Percentiles rank a stretch among this genome's conserved stretches.
Conservation (phyloP, 2,888 invertebrate genomes). For the Dioctria rufipes region DNA sequence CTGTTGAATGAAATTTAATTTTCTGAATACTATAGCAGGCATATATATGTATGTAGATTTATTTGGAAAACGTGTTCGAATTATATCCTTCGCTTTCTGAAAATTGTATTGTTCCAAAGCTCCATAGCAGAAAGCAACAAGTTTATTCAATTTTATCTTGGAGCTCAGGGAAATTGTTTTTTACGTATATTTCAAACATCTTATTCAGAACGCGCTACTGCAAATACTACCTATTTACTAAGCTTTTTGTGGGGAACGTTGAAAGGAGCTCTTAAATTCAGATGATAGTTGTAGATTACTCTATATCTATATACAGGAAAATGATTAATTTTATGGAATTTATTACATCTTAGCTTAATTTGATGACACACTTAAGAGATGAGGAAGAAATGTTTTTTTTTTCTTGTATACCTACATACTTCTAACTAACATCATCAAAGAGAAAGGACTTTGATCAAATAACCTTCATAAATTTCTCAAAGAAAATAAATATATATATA, state of each 20-base stretch:
- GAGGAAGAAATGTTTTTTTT: background rate
- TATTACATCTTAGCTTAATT: background rate
- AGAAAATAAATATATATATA: no score
- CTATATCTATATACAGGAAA: background rate
- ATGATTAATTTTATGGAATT: background rate
- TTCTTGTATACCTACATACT: no score
- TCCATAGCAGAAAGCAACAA: constrained; percentile 10
- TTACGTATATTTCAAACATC: background rate
- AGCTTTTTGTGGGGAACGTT: background rate
- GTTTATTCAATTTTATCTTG: constrained; percentile 33
- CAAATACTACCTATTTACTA: background rate
- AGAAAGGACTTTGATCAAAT: no score
- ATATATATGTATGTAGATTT: background rate
- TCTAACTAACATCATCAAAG: no score
- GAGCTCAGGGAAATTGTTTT: constrained; percentile 16
- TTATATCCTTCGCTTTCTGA: no score
- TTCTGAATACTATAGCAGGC: background rate
- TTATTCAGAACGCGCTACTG: background rate
- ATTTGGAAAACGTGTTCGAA: no score
- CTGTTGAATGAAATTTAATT: background rate
- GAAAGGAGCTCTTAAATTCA: background rate
- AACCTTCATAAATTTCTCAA: no score
- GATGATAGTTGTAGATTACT: background rate
- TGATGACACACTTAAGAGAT: background rate
- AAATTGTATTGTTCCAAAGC: background rate